Base-by-base conservation (phyloP, 2,797 vertebrate species). In the Urocyon cinereoargenteus region DNA sequence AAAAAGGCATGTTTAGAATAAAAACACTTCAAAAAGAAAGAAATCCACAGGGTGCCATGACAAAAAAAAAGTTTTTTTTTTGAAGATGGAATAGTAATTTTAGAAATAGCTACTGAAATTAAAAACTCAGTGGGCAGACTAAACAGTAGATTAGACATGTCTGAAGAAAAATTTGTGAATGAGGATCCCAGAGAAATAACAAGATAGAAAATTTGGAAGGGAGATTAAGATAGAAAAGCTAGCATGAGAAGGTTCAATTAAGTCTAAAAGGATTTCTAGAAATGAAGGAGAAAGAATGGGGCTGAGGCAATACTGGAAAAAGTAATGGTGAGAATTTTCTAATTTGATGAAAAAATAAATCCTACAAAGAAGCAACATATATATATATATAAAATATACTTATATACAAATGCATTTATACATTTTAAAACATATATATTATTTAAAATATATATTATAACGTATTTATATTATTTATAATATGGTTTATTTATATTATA, bases 71-170 rank as follows among this genome's bases (percentile, higher is more conserved):
- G 19, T 36, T 45, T 45, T 72, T 13, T 68, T 68, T 68, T 68
- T 34, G 40, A 73, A 57, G 90, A 90, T 36, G 16, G 92, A 96
- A 51, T 3, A 86, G 11, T 62, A 81, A 87, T 26, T 68, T 36
- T 88, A 86, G 81, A 92, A 97, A 91, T 64, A 72, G 18, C 70
- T 62, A 72, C 31, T 92, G 62, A 72, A 83, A 92, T 57, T 45
- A 59, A 95, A 96, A 97, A 86, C 22, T 78, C 70, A 61, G 21
- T 45, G 15, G 22, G 68, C 49, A 62, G 4, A 55, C 79, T 78
- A 34, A 81, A 73, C n/a, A 75, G 79, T 66, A 64, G 53, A 34
- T 81, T 31, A 92, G 40, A 73, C 24, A 53, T 3, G 62, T 9
- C 7, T 75, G 57, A 87, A 73, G 73, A 79, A 82, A 40, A 86